phyloP scores from a whole-genome alignment of 2,888 invertebrate species.

The Elegia similella region DNA sequence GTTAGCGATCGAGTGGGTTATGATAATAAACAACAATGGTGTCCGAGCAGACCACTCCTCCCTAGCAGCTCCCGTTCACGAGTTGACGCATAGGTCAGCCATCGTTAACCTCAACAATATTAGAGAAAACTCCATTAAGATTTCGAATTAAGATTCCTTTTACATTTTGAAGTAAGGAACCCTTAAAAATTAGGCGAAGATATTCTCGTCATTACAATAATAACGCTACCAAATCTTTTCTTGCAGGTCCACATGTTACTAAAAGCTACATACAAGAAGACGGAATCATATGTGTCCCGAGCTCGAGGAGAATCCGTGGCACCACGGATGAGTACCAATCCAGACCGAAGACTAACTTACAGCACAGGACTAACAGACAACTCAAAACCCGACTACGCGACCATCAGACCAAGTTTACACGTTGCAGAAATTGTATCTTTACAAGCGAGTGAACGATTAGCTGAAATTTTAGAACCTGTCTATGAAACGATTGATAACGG shows the following conservation, averaged over 20 bases:
- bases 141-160: too few species aligned
- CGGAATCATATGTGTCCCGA: constrained; percentile 64
- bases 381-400: constrained; percentile 45
- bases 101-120: too few species aligned
- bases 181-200: too few species aligned
- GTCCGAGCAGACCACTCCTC: too few species aligned
- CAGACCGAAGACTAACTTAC: constrained; percentile 60
- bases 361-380: constrained; percentile 57
- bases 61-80: too few species aligned
- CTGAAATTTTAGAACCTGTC: constrained; percentile 69
- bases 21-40: too few species aligned
- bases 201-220: too few species aligned
- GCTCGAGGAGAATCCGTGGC: constrained; percentile 53
- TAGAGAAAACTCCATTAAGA: too few species aligned
- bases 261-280: constrained; percentile 68
- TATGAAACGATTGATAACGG: constrained; percentile 67
- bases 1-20: too few species aligned
- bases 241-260: constrained; percentile 64
- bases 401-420: constrained; percentile 56
- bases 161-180: too few species aligned
- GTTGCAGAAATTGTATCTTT: constrained; percentile 75
- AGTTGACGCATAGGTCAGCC: too few species aligned
- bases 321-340: constrained; percentile 47
- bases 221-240: neutral
- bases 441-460: constrained; percentile 65